Evolutionary conservation across 2,888 invertebrate species (phyloP), one percentile per base, ranked within the genome.

Genomic region (Cyclophora albipunctata): DNA sequence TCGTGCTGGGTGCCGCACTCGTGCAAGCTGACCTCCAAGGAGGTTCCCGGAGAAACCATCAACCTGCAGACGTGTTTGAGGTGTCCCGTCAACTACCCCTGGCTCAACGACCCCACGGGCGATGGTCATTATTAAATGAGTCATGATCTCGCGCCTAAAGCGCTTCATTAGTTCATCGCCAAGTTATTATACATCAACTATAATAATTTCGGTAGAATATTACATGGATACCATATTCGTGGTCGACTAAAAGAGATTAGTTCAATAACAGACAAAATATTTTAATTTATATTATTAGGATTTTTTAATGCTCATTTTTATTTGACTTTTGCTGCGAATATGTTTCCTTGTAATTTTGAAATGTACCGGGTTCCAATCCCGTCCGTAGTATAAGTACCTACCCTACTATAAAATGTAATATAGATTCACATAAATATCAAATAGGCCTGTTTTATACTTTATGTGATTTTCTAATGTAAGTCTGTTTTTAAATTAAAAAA

Each of bases 21-120:
- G 52, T 97, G 97, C 90, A 96, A 96, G 76, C 90, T 97, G 53
- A 96, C 95, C 56, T 95, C 96, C 63, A 96, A 96, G 89, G 97
- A 97, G 84, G 94, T 97, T 66, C 96, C 96, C 89, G 96, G 97
- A 52, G 97, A 97, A 86, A 97, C 97, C 63, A 93, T 97, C 83
- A 96, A 97, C 81, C 91, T 97, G 62, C 96, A 97, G 84, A 97
- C 97, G 50, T 97, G 97, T 85, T 93, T 96, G 68, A 92, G 96
- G 78, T 97, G 97, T 85, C 97, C 97, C 65, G 95, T 94, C 84
- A 96, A 97, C 84, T 97, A 97, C 90, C 97, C 97, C 70, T 97
- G 97, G 97, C 83, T 97, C 73, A 95, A 95, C 80, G 97, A 97
- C 87, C 97, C 97, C 58, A 95, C 94, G 67, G 95, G 95, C 67